Evolutionary conservation across 2,113 vertebrate species (phyloP), one percentile per base, ranked within the genome.

Genomic region (Fregata magnificens): DNA sequence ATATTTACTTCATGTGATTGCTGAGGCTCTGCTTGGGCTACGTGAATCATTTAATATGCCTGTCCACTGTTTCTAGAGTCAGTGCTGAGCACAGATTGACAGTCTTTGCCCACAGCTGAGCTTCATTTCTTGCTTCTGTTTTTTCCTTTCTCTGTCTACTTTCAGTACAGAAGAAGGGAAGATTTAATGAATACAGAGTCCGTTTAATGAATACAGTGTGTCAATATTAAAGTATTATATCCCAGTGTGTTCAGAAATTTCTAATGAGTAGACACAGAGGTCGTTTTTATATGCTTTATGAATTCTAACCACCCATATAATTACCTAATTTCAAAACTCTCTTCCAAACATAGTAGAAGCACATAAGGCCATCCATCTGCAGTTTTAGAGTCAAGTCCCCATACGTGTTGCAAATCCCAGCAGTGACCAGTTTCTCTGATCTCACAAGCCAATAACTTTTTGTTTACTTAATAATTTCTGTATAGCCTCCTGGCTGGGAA

Each of bases 231-330:
- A 78, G 58, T 69, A 45, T 58, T 73, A n/a, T 74, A 74, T 72
- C 32, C 14, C 17, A 61, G 10, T 21, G 47, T 36, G 17, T 88
- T 95, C 69, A 90, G 58, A 61, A 92, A 70, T 66, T 82, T 73
- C 62, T 94, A 67, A 82, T 82, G 50, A 90, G n/a, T 50, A 87
- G 67, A 28, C 59, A 88, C 61, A 80, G 53, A 92, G 36, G 69
- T 92, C 50, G 84, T 91, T 98, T 96, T 89, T 82, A 52, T 67
- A 61, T 55, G 44, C 22, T 69, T 92, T 82, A 63, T 89, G 93
- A 80, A 92, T 97, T 95, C 73, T 89, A 90, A 88, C 62, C 20
- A 86, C 13, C 47, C 32, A 62, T 93, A 36, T 73, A 90, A 72
- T 94, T 95, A 95, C 71, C 55, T 73, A 28, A 71, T 77, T 95